Base-by-base conservation (phyloP, 64 coral and sea anemone species). In the Montipora cactus region DNA sequence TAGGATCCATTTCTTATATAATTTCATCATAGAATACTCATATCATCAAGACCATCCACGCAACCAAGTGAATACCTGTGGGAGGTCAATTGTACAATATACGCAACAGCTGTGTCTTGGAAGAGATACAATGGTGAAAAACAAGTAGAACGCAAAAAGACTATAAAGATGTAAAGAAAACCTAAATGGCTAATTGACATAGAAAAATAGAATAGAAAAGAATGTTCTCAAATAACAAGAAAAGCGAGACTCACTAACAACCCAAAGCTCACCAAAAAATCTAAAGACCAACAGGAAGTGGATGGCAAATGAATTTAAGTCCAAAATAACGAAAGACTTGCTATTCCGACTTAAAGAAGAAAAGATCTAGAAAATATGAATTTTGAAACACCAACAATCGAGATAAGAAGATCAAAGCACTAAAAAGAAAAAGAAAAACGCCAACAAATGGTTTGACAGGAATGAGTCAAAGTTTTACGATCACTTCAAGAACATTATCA, bases 391-490 rank as follows among this genome's bases (percentile, higher is more conserved):
- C 12, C 52, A 83, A 83, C 18, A 25, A 25, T 25, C 25, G 14
- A 59, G 80, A 83, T 19, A 64, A 83, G 52, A 83, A 83, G 25
- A 19, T 59, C 5, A 57, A 83, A 83, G 28, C 2, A 21, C 5
- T 59, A 59, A 83, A 83, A 19, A 55, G 25, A 25, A 25, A 25
- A 25, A 83, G 25, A 25, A 25, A 25, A 25, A 83, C 6, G 52
- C 58, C 22, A 83, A 83, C 50, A 83, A 59, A 59, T 59, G n/a
- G 50, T 83, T 83, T 23, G 49, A 83, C 16, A 57, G 52, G 19
- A 23, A 59, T 64, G 80, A 83, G 52, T 59, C 50, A n/a, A 81
- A 83, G 52, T 83, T 83, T 15, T 83, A 83, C n/a, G 57, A 83
- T 7, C 80, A 83, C 80, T 83, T 15, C 55, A 83, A 83, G 37